Evolutionary conservation across 2,888 invertebrate genomes (phyloP), one percentile per base, ranked within the genome.

Genomic region (Rhimphoctona megacephalus): DNA sequence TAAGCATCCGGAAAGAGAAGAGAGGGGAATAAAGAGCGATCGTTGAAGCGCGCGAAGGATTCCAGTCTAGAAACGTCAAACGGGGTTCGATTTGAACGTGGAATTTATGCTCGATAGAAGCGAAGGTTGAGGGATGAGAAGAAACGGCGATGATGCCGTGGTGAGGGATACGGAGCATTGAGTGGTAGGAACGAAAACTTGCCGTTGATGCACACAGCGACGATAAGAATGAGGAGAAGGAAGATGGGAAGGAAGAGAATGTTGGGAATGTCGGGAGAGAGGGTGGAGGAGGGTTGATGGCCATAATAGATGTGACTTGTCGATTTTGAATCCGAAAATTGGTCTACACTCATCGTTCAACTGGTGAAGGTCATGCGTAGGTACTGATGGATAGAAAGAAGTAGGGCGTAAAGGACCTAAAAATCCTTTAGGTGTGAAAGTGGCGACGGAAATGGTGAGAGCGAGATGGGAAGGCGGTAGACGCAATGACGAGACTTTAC

Each of bases 291-390:
- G 33, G 22, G 54, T 19, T 54, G 67, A 67, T 64, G 64, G 19
- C 46, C 46, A 46, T 64, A 64, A 54, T 57, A 43, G 54, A 54
- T 43, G 83, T 33, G 81, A 69, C 46, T 67, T 67, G 77, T 86
- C 49, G 80, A 81, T 86, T 86, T 81, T 66, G 83, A 83, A 83
- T 67, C 66, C 83, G 86, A 83, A 86, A 86, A 86, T 86, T 86
- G 83, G 86, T 86, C 83, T 77, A 61, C 86, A 83, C 73, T 36
- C 49, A 83, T 52, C 72, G 66, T 69, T 64, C 81, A 86, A 77
- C 74, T 79, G 46, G 57, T 30, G 76, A 82, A 85, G 79, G 81
- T 72, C 36, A 69, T 52, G 43, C 52, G 57, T 22, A 33, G 33
- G 33, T 61, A 61, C 30, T n/a, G 33, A 17, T 64, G 54, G 83